Conservation (phyloP, 2,888 invertebrate species). For the Cerastis rubricosa region DNA sequence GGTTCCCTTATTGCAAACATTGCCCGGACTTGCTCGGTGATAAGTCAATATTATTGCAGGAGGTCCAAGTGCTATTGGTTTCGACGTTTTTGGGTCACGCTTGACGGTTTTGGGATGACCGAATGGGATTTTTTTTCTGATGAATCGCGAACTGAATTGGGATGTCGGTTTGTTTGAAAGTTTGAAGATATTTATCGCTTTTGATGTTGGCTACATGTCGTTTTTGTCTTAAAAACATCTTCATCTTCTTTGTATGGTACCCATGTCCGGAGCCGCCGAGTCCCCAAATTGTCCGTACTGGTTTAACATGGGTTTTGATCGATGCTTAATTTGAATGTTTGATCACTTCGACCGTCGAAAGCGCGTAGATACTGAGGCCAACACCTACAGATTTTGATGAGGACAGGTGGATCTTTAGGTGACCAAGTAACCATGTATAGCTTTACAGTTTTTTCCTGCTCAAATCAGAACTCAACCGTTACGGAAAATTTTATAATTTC, state of each 20-base stretch:
- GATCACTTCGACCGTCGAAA: background rate
- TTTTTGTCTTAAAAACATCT: background rate
- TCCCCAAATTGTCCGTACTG: background rate
- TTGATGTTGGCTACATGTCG: background rate
- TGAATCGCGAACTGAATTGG: constrained; percentile 7
- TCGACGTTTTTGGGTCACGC: constrained; percentile 39
- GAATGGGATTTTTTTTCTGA: constrained; percentile 25
- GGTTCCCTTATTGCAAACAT: constrained; percentile 64
- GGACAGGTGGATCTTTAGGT: background rate
- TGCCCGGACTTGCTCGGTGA: constrained; percentile 58
- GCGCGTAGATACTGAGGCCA: background rate
- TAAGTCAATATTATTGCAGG: constrained; percentile 65
- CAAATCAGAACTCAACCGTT: background rate
- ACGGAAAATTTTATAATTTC: background rate
- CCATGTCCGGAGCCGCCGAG: background rate
- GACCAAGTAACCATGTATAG: background rate
- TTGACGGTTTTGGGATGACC: constrained; percentile 38
- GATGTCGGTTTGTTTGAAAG: background rate
- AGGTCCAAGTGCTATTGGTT: constrained; percentile 52
- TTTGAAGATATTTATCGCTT: background rate
- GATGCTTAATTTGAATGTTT: background rate
- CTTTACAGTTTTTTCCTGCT: background rate
- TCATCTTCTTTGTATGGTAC: no score
- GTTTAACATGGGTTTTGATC: no score
- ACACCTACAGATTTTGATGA: background rate